phyloP scores from a whole-genome alignment of 2,888 invertebrate genomes.

The Lepidocyrtinus sp. region DNA sequence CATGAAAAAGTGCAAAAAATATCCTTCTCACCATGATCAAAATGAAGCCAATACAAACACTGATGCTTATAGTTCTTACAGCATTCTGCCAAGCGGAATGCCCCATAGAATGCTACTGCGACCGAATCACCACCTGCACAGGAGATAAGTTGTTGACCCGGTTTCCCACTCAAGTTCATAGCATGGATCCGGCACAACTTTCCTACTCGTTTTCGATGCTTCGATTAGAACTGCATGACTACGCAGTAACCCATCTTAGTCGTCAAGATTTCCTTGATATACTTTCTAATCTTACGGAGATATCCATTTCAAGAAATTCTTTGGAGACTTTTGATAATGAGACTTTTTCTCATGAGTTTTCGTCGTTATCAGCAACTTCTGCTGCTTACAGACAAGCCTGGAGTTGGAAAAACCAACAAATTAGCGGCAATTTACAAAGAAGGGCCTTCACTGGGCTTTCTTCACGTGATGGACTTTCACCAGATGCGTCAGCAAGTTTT shows the following conservation, averaged over 20 bases:
- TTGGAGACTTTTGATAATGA: slow-evolving; percentile 65
- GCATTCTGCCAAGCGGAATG: slow-evolving; percentile 68
- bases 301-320: slow-evolving; percentile 65
- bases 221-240: slow-evolving; percentile 66
- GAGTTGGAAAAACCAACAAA: not conserved
- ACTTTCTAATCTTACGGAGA: slow-evolving; percentile 66
- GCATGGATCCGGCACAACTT: slow-evolving; percentile 33
- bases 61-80: slow-evolving; percentile 60
- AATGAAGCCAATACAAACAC: slow-evolving; percentile 63
- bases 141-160: slow-evolving; percentile 66
- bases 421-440: slow-evolving; percentile 36
- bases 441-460: slow-evolving; percentile 35
- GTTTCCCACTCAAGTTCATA: slow-evolving; percentile 42
- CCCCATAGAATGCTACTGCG: slow-evolving; percentile 69
- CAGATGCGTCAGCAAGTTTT: slow-evolving; percentile 22
- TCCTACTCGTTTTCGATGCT: slow-evolving; percentile 16
- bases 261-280: slow-evolving; percentile 61
- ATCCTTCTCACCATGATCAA: no score
- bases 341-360: slow-evolving; percentile 59
- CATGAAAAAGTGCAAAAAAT: no score
- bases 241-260: slow-evolving; percentile 61
- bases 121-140: slow-evolving; percentile 67
- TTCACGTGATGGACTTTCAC: slow-evolving; percentile 18
- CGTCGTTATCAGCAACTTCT: slow-evolving; percentile 37
- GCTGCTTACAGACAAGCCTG: slow-evolving; percentile 19